A percentile compares a stretch with the other conserved stretches of the same genome.
phyloP scores from a whole-genome alignment of 1,140 invertebrate genomes.

The Ptiloglossa arizonensis region DNA sequence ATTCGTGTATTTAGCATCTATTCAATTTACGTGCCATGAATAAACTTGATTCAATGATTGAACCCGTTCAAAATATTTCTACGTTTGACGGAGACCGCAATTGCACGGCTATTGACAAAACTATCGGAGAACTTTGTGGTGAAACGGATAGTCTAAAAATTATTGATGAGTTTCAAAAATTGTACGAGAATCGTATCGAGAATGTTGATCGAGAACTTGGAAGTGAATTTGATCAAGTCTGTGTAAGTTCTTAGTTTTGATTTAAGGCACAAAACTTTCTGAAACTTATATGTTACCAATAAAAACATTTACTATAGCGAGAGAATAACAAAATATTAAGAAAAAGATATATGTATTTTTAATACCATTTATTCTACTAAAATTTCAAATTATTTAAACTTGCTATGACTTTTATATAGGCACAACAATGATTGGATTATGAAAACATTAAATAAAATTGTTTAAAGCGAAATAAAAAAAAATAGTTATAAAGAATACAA shows the following conservation, averaged over 20 bases:
- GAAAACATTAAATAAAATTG: no score
- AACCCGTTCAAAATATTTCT: constrained; percentile 10
- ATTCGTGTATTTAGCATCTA: background rate
- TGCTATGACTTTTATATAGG: no score
- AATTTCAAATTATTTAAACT: no score
- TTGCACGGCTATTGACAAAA: constrained; percentile 46
- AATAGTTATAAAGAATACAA: no score
- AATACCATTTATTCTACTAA: no score
- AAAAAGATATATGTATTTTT: no score
- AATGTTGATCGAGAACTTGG: constrained; percentile 60
- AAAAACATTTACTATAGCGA: no score
- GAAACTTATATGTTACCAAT: background rate
- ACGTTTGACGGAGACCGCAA: constrained; percentile 25
- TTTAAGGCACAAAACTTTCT: background rate
- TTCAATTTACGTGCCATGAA: constrained; percentile 42
- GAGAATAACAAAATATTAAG: no score
- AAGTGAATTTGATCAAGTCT: constrained; percentile 55
- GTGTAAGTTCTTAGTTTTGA: constrained; percentile 52
- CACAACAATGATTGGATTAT: no score
- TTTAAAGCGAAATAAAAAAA: no score
- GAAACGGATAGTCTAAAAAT: constrained; percentile 69
- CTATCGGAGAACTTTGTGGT: constrained; percentile 55
- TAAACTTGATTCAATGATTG: constrained; percentile 29
- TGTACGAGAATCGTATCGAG: constrained; percentile 69
- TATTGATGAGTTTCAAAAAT: constrained; percentile 68